A percentile compares a stretch with the other conserved stretches of the same genome.
These are phyloP conservation scores for Himalopsyche kuldschensis DNA, from an alignment of 2,888 invertebrate genomes.

Conservation along the genomic window DNA sequence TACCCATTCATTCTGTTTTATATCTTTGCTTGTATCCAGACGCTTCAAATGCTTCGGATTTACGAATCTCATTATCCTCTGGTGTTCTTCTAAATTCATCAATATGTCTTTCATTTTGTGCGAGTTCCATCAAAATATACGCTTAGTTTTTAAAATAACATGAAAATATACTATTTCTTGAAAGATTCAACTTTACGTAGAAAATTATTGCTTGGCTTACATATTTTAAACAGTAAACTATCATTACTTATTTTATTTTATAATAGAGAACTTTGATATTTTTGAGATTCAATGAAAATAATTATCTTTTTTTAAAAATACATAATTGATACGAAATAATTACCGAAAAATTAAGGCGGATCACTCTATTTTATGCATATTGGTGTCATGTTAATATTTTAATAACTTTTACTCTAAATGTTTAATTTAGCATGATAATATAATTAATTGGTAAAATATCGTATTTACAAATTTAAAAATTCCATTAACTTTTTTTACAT, in stretches of 20 bases:
- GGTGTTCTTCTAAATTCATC: constrained; percentile 14
- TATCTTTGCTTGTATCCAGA: constrained; percentile 18
- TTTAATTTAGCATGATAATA: not conserved
- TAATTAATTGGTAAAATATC: not conserved
- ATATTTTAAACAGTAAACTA: not conserved
- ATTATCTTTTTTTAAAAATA: not conserved
- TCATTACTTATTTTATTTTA: not conserved
- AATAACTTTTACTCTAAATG: not conserved
- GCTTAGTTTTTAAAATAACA: not conserved
- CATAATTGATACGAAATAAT: not conserved
- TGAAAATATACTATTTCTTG: not conserved
- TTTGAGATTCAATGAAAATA: not conserved
- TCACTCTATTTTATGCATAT: not conserved
- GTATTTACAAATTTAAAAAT: not conserved
- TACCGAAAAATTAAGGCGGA: not conserved
- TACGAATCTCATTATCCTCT: constrained; percentile 31
- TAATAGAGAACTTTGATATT: not conserved
- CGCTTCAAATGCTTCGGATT: constrained; percentile 37
- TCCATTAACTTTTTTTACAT: not conserved
- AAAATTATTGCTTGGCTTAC: not conserved
- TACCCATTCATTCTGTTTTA: constrained; percentile 7
- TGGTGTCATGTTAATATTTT: not conserved
- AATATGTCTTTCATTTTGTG: constrained; percentile 26
- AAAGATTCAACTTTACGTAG: not conserved
- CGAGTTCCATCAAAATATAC: constrained; percentile 24